Base-by-base conservation (phyloP, 2,113 vertebrate species). In the Aphyosemion australe region DNA sequence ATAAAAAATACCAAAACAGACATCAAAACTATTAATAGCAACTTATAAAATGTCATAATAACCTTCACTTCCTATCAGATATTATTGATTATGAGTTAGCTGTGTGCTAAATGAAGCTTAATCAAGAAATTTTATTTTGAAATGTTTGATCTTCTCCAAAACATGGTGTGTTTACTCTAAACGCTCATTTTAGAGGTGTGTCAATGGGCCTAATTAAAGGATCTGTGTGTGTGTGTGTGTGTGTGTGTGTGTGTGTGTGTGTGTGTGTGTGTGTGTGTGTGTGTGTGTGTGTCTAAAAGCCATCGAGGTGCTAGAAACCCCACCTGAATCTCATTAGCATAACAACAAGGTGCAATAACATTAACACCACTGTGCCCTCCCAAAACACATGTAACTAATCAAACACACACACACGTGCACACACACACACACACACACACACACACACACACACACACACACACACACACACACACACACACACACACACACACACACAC, bases 321-420 rank as follows among this genome's bases (percentile, higher is more conserved):
- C 64, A 84, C 65, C 75, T 83, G 46, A 15, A 37, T 48, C 51
- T 76, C 54, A 84, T 87, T 85, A 85, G 61, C 80, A 85, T 62
- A 75, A 82, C 82, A 85, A 83, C 43, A 79, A 55, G 42, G 12
- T 69, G 65, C 65, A 74, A 73, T 76, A 84, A 80, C 73, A 78
- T 71, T 69, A 79, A 65, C 55, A 26, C 78, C 8, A 43, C n/a
- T n/a, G n/a, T n/a, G n/a, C n/a, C n/a, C n/a, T n/a, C n/a, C 65
- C 32, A 56, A 58, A 69, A 83, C 82, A 79, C 69, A 49, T 59
- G 21, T 65, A 62, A 69, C 57, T 41, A 52, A 70, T 50, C 43
- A 45, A 13, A 47, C 45, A 47, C 41, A 56, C 46, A 26, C 32
- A 54, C 51, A n/a, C 31, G 16, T 10, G 51, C 37, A 21, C 12